Conservation (phyloP, 2,888 invertebrate genomes). For the Mylabris sibirica region DNA sequence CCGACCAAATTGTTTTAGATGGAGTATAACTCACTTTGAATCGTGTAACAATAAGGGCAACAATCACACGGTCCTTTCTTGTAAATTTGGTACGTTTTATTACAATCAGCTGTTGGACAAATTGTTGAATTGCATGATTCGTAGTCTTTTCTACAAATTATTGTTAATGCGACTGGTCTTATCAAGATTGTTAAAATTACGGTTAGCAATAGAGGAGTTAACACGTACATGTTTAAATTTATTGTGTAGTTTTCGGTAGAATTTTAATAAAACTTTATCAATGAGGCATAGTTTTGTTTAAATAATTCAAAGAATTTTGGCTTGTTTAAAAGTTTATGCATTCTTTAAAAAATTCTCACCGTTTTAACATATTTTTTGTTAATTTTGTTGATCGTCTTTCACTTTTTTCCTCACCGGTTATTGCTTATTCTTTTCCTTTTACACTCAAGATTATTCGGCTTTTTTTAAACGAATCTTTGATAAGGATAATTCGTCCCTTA, state of each 20-base stretch:
- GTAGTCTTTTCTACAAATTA: background rate
- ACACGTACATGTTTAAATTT: background rate
- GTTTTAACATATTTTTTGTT: too few relatives aligned
- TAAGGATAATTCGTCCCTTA: too few relatives aligned
- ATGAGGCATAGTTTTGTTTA: too few relatives aligned
- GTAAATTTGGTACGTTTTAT: background rate
- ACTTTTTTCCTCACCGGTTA: too few relatives aligned
- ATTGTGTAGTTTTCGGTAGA: background rate
- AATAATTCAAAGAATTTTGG: background rate
- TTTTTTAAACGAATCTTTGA: too few relatives aligned
- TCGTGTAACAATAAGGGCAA: background rate
- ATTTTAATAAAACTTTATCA: background rate
- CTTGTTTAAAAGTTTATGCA: background rate
- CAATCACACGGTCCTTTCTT: background rate
- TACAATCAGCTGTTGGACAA: background rate
- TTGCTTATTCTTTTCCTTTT: too few relatives aligned
- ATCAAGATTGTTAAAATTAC: background rate
- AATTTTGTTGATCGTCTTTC: too few relatives aligned
- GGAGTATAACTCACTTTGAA: background rate
- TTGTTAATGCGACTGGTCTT: background rate
- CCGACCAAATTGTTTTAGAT: background rate
- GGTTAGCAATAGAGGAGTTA: background rate
- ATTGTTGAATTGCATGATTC: constrained; percentile 1
- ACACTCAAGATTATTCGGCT: too few relatives aligned
- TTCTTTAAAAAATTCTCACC: background rate